These are phyloP conservation scores for Cherax quadricarinatus DNA, from an alignment of 1,140 invertebrate species.

Conservation along the genomic window DNA sequence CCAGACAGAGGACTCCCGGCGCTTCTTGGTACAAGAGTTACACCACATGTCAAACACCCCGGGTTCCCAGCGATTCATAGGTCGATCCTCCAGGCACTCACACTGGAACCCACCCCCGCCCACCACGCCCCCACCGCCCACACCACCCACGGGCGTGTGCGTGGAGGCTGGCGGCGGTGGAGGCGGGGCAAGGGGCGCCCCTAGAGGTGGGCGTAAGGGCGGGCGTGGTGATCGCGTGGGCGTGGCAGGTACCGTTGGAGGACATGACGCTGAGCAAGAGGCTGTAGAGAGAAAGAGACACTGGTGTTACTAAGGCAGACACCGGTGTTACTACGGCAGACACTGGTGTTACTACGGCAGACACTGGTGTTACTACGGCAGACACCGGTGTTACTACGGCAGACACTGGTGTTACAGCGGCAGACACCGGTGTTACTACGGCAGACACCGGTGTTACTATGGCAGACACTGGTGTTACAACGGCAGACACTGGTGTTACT, in stretches of 20 bases:
- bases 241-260: constrained; percentile 64
- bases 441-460: too few relatives aligned
- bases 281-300: constrained; percentile 27
- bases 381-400: too few relatives aligned
- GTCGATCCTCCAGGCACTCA: constrained; percentile 64
- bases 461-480: too few relatives aligned
- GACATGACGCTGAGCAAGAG: constrained; percentile 57
- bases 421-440: too few relatives aligned
- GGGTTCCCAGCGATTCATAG: constrained; percentile 55
- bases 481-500: too few relatives aligned
- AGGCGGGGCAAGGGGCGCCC: constrained; percentile 31
- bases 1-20: constrained; percentile 47
- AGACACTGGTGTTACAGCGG: too few relatives aligned
- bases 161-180: constrained; percentile 37
- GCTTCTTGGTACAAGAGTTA: constrained; percentile 57
- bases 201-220: constrained; percentile 24
- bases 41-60: constrained; percentile 69
- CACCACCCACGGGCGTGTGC: constrained; percentile 2
- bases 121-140: constrained; percentile 27
- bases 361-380: too few relatives aligned
- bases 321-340: too few relatives aligned
- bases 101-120: constrained; percentile 68
- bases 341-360: too few relatives aligned
- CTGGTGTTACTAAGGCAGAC: neutral
- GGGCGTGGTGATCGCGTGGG: constrained; percentile 64